Evolutionary conservation across 1,140 invertebrate species (phyloP), one percentile per base, ranked within the genome.

Genomic region (Ctenoplectra terminalis): DNA sequence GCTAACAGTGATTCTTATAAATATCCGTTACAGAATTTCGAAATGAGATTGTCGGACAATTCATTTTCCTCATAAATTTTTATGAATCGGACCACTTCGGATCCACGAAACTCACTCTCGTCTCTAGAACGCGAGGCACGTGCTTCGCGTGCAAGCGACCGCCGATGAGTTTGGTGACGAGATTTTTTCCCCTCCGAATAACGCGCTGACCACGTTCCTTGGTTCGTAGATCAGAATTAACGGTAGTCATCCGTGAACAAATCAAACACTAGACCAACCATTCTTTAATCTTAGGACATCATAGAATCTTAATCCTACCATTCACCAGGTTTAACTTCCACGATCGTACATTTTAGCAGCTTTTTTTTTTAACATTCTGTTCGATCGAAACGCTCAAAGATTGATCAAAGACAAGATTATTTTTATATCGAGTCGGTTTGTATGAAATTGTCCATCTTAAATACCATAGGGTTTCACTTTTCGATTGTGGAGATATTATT

Each of bases 1-100:
- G 26, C 34, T 37, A 8, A 1, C 29, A 3, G 17, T 8, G 23
- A 46, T 67, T 56, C 52, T 37, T 69, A 29, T 69, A 77, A 77
- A 77, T 70, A 77, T 77, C 64, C 52, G 40, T 77, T 70, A 77
- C 34, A 43, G 64, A 48, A 70, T 69, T 56, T 50, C 74, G 48
- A 34, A 67, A 67, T 66, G 37, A 37, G 63, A 54, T 52, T 34
- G 50, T 69, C 74, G 50, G 29, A 64, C 50, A 77, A 77, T 77
- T 77, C 74, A 70, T 77, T 77, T 77, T 58, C n/a, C 52, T 67
- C 50, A 58, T 67, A 77, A 69, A 77, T 77, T 77, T 77, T 69
- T 76, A 76, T 67, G 74, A 76, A 76, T 76, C 37, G 34, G 46
- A 56, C 31, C 61, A 76, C 61, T 76, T 20, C 37, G 48, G 37